Base-by-base conservation (phyloP, 1,140 invertebrate genomes). In the Apis dorsata region DNA sequence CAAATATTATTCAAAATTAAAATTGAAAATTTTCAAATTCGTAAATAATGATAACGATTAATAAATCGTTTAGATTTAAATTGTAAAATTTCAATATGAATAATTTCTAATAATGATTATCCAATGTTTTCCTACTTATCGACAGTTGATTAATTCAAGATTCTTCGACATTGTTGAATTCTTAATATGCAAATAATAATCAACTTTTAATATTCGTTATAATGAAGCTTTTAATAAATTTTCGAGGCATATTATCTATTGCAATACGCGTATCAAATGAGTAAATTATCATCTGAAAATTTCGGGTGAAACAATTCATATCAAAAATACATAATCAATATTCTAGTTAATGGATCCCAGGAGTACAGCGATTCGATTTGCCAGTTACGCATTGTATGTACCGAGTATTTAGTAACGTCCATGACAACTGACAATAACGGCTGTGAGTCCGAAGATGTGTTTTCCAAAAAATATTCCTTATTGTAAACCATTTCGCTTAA, bases 391-490 rank as follows among this genome's bases (percentile, higher is more conserved):
- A 80, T 85, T 85, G 76, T 80, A 88, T 79, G 79, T 84, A 81
- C 87, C 78, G 80, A 83, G 82, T 83, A 84, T 88, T 88, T 83
- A 82, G 80, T 88, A 84, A 90, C 90, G 91, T 91, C 91, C 91
- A 90, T 89, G 90, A 88, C 90, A 91, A 91, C 88, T 90, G 91
- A 91, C 91, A 91, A 91, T 91, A 91, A 91, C 83, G 90, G 87
- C 74, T 89, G 88, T 88, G 86, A 90, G 87, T 91, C 89, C 80
- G 84, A 85, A 66, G 63, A 82, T 79, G 81, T 84, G 88, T 73
- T 81, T 80, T 74, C 84, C 79, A 72, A 78, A 81, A 83, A 81
- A 75, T 76, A 77, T 65, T 69, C 10, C 57, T 60, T 55, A 24
- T 66, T 49, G 34, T 53, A 53, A 78, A 77, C 63, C 59, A 62